Evolutionary conservation across 2,888 invertebrate species (phyloP).

Genomic region (Noctua janthina): DNA sequence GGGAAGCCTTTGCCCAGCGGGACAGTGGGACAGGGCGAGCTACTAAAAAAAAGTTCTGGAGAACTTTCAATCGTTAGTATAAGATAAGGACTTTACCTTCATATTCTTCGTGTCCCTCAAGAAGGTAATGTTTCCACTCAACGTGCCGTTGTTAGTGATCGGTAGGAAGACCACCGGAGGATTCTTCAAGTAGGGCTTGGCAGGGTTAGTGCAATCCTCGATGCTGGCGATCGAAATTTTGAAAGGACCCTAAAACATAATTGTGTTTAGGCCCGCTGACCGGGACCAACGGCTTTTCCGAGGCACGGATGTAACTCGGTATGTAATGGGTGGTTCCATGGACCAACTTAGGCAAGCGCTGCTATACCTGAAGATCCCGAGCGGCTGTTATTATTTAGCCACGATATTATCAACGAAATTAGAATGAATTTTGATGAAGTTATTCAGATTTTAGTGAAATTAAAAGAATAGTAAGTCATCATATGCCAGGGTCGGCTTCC

Average conservation of each 20-base stretch:
- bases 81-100: slow-evolving; percentile 20
- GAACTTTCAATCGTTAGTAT: background rate
- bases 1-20: too few relatives aligned
- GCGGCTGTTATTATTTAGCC: too few relatives aligned
- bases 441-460: background rate
- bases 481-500: background rate
- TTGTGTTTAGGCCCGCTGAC: background rate
- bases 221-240: slow-evolving; percentile 32
- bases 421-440: background rate
- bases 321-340: too few relatives aligned
- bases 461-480: background rate
- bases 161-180: slow-evolving; percentile 19
- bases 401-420: too few relatives aligned
- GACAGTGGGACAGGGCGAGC: too few relatives aligned
- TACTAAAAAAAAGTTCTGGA: too few relatives aligned
- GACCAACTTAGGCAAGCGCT: too few relatives aligned
- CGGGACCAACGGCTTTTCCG: too few relatives aligned
- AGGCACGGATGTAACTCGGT: too few relatives aligned
- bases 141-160: background rate
- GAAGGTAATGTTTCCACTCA: slow-evolving; percentile 38
- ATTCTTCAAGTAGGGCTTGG: slow-evolving; percentile 38
- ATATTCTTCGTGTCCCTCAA: slow-evolving; percentile 26
- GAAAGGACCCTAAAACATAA: slow-evolving; percentile 32
- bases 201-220: slow-evolving; percentile 13
- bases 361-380: too few relatives aligned